Evolutionary conservation across 2,888 invertebrate species (phyloP), one percentile per base, ranked within the genome.

Genomic region (Augiades crinisus): DNA sequence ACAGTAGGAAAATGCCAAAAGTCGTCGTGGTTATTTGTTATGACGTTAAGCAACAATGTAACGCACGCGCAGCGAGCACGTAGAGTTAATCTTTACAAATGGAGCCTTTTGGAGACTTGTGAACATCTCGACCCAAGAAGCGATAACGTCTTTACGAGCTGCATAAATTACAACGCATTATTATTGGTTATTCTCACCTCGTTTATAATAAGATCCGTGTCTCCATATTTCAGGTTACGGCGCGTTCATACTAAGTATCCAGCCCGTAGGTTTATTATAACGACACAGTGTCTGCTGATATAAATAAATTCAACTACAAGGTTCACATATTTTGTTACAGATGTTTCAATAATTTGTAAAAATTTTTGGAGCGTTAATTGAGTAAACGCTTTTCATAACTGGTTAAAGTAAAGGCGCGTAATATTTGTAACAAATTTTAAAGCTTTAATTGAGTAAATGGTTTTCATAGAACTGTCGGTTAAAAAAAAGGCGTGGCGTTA

Each of bases 91-190:
- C 31, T 34, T 34, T 41, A 50, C 34, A 27, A 36, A 43, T 41
- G n/a, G 24, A 34, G 49, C 14, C 49, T 41, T 50, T 43, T 34
- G 41, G 34, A 43, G 27, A 50, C 41, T 33, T 41, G 34, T 30
- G 34, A 50, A 47, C 19, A 34, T 41, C 21, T 31, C 34, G 19
- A 16, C 33, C 34, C 43, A 41, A 34, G 17, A 41, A 10, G 10
- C 33, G 41, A 49, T 49, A 49, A 49, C 41, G 49, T 34, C 34
- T 49, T 49, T 49, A 49, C 16, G 49, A 41, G 27, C 13, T 19
- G 27, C 49, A 41, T 49, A 49, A 49, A 49, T 49, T 49, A 41
- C 41, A 49, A 43, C 49, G 37, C 49, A 33, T 43, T 49, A 47
- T 47, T 41, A 49, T 41, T 49, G 49, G 49, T 27, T 24, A 36